Base-by-base conservation (phyloP, 2,888 invertebrate species). In the Disparrhopalites patrizii region DNA sequence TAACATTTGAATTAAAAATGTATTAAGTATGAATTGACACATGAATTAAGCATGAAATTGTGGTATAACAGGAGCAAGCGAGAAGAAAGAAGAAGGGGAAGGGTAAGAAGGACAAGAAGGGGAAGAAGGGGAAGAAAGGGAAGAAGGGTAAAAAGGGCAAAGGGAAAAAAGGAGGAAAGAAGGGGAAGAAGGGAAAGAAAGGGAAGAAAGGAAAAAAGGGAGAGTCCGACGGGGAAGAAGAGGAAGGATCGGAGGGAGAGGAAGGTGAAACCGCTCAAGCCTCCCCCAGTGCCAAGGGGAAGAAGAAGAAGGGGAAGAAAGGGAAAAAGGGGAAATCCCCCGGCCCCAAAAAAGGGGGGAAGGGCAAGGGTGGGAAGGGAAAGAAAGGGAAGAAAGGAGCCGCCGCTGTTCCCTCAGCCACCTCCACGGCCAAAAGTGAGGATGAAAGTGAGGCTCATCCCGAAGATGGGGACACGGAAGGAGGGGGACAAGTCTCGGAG, bases 61-160 rank as follows among this genome's bases (percentile, higher is more conserved):
- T n/a, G n/a, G n/a, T n/a, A n/a, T n/a, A n/a, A n/a, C n/a, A n/a
- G n/a, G n/a, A n/a, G 47, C 20, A 47, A 15, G 13, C 30, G 8
- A 18, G 18, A 47, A 47, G 18, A 47, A 13, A 5, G 18, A 54
- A 54, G 31, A 54, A 52, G 25, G 52, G 52, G 10, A 40, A 40
- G 10, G 40, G 40, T 10, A 40, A 40, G 18, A 18, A 18, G 18
- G 18, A 40, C n/a, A 40, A 40, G 40, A 40, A 40, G 40, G 40
- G 52, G 3, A 52, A 52, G 13, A 40, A 40, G 40, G 40, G 40
- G 3, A 40, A 40, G 52, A n/a, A 60, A 40, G 47, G 47, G 3
- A 52, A 38, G 15, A 62, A 62, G 25, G 30, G 63, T 28, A 63
- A 63, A 23, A 50, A 52, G 23, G 55, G 28, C 5, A 56, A 56